Evolutionary conservation across 2,113 vertebrate genomes (phyloP), one percentile per base, ranked within the genome.

Genomic region (Cairina moschata): DNA sequence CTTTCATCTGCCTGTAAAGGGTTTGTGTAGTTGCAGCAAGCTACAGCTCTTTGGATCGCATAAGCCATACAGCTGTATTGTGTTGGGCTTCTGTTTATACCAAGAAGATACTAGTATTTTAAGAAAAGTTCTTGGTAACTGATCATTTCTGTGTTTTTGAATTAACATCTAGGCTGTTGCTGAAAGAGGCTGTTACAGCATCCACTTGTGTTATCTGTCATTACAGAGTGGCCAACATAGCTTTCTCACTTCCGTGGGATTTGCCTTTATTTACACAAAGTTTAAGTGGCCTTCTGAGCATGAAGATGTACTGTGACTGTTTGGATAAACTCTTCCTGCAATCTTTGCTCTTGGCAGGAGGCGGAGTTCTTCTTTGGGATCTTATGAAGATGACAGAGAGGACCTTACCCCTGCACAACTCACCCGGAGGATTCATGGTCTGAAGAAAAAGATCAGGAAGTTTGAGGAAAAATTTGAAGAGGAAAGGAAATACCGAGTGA

Each of bases 401-500:
- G 99, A 99, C 91, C 94, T 99, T 89, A 99, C 99, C 1, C 98
- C 99, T 4, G 99, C 98, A 3, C 99, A 99, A 71, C 98, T 99
- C 94, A 99, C 99, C 0, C 98, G 99, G 67, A 98, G 98, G 94
- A 99, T 99, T 96, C 99, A 99, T 71, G 98, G 97, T 42, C 97
- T 99, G 58, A 99, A 99, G 97, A 99, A 99, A 87, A 99, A 99
- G 97, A 99, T 99, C 93, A 98, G 98, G 80, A 98, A 98, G 90
- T 99, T 98, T 40, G 99, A 99, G 94, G 99, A 99, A 72, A 98
- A 94, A 95, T 99, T 99, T 5, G 99, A 99, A 97, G 99, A 99
- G 52, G 99, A 99, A 52, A 98, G 98, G 44, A 99, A 99, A 96
- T 99, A 99, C 97, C 98, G 98, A 96, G 99, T 99, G 77, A 97